A percentile compares a stretch with the other conserved stretches of the same genome.
Evolutionary conservation across 2,888 invertebrate species (phyloP).

Genomic region (Suillia variegata): DNA sequence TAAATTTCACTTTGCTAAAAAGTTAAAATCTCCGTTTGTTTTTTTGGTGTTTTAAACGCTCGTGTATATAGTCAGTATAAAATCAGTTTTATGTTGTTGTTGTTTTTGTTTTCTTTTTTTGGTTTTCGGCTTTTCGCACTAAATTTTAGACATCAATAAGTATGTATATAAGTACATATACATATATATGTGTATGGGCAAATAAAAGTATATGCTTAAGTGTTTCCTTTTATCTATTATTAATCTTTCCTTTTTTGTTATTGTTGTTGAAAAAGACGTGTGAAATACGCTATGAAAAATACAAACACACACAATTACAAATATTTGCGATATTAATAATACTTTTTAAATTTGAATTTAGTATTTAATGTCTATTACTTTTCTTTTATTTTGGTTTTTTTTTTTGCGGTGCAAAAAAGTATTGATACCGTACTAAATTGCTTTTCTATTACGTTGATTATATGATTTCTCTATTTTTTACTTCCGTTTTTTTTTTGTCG

Average conservation of each 20-base stretch:
- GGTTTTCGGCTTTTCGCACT: too few species aligned
- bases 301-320: neutral
- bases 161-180: neutral
- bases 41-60: conserved; percentile 7
- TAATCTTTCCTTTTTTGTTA: too few species aligned
- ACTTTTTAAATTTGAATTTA: neutral
- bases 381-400: too few species aligned
- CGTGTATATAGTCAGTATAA: conserved; percentile 47
- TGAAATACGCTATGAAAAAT: neutral
- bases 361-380: neutral
- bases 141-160: conserved; percentile 25
- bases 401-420: neutral
- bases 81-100: conserved; percentile 43
- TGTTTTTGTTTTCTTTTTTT: conserved; percentile 18
- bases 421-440: conserved; percentile 10
- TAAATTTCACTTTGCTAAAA: conserved; percentile 17
- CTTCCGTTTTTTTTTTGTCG: neutral
- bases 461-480: too few species aligned
- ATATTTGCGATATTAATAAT: neutral
- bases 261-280: too few species aligned
- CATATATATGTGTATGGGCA: neutral
- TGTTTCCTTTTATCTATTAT: too few species aligned
- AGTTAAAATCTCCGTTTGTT: neutral
- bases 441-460: conserved; percentile 12
- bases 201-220: neutral